Evolutionary conservation across 2,113 vertebrate species (phyloP).

Genomic region (Myanophis thanlyinensis): DNA sequence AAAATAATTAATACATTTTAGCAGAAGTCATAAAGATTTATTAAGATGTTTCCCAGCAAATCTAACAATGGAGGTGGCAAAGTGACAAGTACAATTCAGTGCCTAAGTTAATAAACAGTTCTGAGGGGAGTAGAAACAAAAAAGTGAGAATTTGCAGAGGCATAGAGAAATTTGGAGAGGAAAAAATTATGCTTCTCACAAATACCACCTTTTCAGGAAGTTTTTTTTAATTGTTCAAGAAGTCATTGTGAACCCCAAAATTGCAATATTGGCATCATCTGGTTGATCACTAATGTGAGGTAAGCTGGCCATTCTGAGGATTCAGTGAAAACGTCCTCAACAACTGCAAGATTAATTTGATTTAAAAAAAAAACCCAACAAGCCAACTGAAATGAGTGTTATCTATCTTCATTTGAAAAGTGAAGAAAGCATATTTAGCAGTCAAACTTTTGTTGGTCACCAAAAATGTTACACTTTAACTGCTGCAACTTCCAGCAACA

Average conservation of each 20-base stretch:
- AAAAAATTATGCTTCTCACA: background rate
- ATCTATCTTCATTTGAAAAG: background rate
- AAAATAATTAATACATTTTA: too few relatives aligned
- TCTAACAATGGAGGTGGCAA: background rate
- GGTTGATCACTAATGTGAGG: background rate
- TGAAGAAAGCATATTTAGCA: background rate
- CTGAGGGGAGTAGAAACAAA: background rate
- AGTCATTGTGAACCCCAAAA: background rate
- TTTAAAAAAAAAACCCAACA: background rate
- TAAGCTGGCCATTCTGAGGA: background rate
- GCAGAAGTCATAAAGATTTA: background rate
- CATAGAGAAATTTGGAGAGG: background rate
- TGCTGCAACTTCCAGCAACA: background rate
- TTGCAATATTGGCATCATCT: background rate
- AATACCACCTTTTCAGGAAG: background rate
- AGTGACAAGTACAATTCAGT: background rate
- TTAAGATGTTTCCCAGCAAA: background rate
- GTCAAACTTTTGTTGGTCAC: background rate
- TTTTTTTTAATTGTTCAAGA: background rate
- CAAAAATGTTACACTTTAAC: background rate
- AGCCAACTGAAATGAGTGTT: background rate
- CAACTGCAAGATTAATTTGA: background rate
- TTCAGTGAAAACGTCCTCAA: background rate
- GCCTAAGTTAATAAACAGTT: background rate
- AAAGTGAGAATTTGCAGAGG: background rate